A percentile compares a stretch with the other conserved stretches of the same genome.
These are phyloP conservation scores for Harpagoxenus sublaevis DNA, from an alignment of 2,888 invertebrate genomes.

Conservation along the genomic window DNA sequence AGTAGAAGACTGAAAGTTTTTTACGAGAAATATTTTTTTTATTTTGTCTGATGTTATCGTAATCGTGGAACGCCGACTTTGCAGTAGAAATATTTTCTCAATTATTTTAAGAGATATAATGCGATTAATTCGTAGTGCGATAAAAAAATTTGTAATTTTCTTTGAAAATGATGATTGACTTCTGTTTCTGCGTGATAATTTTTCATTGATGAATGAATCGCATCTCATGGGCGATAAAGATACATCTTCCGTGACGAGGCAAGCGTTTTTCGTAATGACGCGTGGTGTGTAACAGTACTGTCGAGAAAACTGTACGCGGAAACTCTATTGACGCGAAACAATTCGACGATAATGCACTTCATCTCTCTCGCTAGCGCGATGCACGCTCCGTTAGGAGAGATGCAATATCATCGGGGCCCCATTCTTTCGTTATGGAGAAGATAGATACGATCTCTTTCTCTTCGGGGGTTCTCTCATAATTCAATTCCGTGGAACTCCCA, in stretches of 20 bases:
- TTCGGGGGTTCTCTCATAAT: constrained; percentile 69
- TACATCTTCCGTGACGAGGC: constrained; percentile 11
- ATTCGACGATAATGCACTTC: constrained; percentile 62
- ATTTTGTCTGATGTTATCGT: background rate
- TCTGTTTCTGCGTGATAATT: background rate
- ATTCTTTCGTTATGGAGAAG: constrained; percentile 67
- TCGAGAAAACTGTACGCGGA: constrained; percentile 32
- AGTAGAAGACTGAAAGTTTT: background rate
- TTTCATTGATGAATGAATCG: background rate
- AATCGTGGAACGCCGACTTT: background rate
- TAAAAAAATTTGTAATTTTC: background rate
- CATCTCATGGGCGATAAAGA: background rate
- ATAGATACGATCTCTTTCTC: constrained; percentile 66
- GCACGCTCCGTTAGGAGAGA: constrained; percentile 66
- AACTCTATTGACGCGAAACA: constrained; percentile 51
- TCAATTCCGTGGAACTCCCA: constrained; percentile 71
- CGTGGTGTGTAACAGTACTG: constrained; percentile 35
- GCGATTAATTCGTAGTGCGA: background rate
- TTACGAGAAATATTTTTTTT: background rate
- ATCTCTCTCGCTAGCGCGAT: constrained; percentile 32
- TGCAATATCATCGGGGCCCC: constrained; percentile 63
- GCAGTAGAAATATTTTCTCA: background rate
- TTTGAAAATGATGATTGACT: constrained; percentile 3
- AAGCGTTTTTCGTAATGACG: constrained; percentile 23
- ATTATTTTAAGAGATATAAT: background rate